Evolutionary conservation across 2,888 invertebrate species (phyloP).

Genomic region (Chrysodeixis includens): DNA sequence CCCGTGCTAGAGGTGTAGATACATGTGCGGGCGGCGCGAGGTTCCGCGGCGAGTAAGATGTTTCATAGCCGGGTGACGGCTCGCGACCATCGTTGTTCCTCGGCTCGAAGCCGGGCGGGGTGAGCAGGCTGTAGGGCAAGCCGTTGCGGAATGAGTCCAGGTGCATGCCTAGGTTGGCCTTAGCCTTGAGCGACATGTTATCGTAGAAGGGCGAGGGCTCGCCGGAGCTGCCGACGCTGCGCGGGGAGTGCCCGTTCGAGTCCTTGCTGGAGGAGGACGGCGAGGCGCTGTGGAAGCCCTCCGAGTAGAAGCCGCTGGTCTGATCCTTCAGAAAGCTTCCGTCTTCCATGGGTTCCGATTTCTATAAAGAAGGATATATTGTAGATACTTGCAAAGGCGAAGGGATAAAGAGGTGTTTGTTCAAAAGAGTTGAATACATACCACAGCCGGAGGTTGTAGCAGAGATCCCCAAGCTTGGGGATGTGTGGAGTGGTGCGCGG

Average conservation of each 20-base stretch:
- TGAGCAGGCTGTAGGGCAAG: constrained; percentile 89
- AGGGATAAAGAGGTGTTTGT: neutral
- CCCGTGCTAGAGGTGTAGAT: constrained; percentile 77
- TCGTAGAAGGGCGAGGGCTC: constrained; percentile 83
- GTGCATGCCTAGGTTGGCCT: constrained; percentile 83
- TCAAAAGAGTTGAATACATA: constrained; percentile 61
- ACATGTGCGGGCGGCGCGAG: constrained; percentile 76
- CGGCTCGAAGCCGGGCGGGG: constrained; percentile 89
- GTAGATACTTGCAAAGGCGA: constrained; percentile 26
- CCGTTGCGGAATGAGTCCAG: constrained; percentile 81
- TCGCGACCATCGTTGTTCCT: constrained; percentile 75
- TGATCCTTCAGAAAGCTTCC: constrained; percentile 87
- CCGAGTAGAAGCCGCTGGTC: constrained; percentile 90
- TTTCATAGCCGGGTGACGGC: constrained; percentile 76
- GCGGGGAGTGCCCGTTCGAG: constrained; percentile 85
- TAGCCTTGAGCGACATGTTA: constrained; percentile 79
- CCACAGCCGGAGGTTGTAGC: constrained; percentile 78
- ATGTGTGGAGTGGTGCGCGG: constrained; percentile 76
- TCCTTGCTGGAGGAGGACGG: constrained; percentile 89
- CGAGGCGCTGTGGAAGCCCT: constrained; percentile 89
- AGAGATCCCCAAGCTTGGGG: constrained; percentile 77
- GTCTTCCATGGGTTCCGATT: constrained; percentile 87
- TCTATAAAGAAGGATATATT: constrained; percentile 80
- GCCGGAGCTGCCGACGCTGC: constrained; percentile 81
- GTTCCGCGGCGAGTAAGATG: constrained; percentile 76